A percentile compares a stretch with the other conserved stretches of the same genome.
Conservation (phyloP, 1,140 invertebrate genomes). For the Archivesica marissinica region DNA sequence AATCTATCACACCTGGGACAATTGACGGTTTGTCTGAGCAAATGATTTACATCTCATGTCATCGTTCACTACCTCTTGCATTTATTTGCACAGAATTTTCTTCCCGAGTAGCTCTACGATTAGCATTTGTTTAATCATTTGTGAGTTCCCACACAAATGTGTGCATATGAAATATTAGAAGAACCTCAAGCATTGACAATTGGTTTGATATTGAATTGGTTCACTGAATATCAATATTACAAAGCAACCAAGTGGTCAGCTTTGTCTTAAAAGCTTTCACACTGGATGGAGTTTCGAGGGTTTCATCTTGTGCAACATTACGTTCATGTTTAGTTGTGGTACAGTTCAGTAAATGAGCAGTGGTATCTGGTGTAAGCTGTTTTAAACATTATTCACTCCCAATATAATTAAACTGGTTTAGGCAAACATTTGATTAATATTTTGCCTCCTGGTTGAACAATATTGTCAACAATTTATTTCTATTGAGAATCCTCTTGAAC, state of each 20-base stretch:
- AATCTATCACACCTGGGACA: constrained; percentile 53
- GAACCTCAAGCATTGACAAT: not conserved
- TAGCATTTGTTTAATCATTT: constrained; percentile 23
- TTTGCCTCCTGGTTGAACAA: no score
- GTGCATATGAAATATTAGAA: constrained; percentile 3
- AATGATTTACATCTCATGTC: constrained; percentile 45
- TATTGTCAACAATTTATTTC: no score
- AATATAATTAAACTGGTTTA: no score
- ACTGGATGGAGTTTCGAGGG: not conserved
- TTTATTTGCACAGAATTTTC: constrained; percentile 21
- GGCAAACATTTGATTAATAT: no score
- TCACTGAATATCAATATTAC: constrained; percentile 16
- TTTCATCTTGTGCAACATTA: no score
- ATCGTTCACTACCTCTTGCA: not conserved
- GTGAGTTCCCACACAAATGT: not conserved
- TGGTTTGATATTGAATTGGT: not conserved
- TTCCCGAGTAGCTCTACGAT: constrained; percentile 4
- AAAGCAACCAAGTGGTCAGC: not conserved
- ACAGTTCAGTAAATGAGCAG: no score
- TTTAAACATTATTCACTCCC: no score
- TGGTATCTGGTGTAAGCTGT: no score
- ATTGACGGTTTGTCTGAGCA: not conserved
- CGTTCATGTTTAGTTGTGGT: no score
- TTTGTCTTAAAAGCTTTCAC: constrained; percentile 34
- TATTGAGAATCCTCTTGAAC: no score